These are phyloP conservation scores for Meloe dianella DNA, from an alignment of 2,888 invertebrate genomes.

Conservation along the genomic window DNA sequence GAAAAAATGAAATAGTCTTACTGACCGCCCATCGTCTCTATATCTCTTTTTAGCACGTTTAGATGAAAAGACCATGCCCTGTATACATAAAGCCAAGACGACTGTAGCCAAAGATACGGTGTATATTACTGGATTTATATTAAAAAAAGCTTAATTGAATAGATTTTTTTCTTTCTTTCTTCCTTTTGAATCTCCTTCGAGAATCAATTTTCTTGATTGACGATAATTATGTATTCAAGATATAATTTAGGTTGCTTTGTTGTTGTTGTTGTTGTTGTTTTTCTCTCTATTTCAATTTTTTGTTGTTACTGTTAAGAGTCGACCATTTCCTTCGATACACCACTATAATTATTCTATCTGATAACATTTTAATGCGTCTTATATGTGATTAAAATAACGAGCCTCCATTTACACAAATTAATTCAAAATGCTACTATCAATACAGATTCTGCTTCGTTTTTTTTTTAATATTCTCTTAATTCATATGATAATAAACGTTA, in stretches of 20 bases:
- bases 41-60: too few species aligned
- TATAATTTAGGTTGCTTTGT: slow-evolving; percentile 23
- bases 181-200: slow-evolving; percentile 3
- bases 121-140: too few species aligned
- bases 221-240: slow-evolving; percentile 27
- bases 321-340: not conserved
- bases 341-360: slow-evolving; percentile 10
- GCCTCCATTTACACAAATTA: slow-evolving; percentile 10
- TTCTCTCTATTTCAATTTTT: slow-evolving; percentile 20
- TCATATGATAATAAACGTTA: slow-evolving; percentile 3
- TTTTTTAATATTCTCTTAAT: too few species aligned
- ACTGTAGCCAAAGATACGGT: too few species aligned
- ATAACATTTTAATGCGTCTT: slow-evolving; percentile 30
- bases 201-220: slow-evolving; percentile 37
- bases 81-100: too few species aligned
- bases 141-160: too few species aligned
- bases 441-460: not conserved
- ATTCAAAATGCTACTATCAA: slow-evolving; percentile 10
- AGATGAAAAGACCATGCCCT: too few species aligned
- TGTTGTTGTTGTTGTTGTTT: too few species aligned
- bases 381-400: slow-evolving; percentile 39
- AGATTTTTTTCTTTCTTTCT: not conserved
- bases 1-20: too few species aligned
- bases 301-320: not conserved
- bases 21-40: too few species aligned